Conservation (phyloP, 2,113 vertebrate species). For the Artemisiospiza belli region DNA sequence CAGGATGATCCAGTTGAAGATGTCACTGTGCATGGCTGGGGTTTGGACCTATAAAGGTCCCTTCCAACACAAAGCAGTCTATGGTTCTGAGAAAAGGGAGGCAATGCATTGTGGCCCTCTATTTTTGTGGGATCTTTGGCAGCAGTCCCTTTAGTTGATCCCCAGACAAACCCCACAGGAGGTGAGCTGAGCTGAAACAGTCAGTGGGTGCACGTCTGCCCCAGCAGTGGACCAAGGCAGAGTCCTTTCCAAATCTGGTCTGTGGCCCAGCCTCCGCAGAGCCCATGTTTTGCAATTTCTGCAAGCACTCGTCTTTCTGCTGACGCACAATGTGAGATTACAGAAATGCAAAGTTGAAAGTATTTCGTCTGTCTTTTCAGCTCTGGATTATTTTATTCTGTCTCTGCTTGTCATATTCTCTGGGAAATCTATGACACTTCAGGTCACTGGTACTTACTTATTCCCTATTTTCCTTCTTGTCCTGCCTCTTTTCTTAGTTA, state of each 20-base stretch:
- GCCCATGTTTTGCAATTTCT: neutral
- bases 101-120: neutral
- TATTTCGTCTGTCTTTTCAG: neutral
- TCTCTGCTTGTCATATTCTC: accelerated
- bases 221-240: neutral
- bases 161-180: neutral
- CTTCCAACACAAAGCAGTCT: neutral
- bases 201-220: accelerated
- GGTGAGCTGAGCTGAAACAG: neutral
- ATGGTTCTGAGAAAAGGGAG: neutral
- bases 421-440: neutral
- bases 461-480: neutral
- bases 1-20: neutral
- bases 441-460: neutral
- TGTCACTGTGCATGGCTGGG: accelerated
- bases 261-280: neutral
- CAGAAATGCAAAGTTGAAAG: neutral
- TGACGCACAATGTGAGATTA: accelerated
- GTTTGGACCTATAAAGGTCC: neutral
- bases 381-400: neutral
- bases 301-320: neutral
- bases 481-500: neutral
- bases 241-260: neutral
- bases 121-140: neutral
- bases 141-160: accelerated